These are phyloP conservation scores for Parus major DNA, from an alignment of 2,113 vertebrate genomes.

Conservation along the genomic window DNA sequence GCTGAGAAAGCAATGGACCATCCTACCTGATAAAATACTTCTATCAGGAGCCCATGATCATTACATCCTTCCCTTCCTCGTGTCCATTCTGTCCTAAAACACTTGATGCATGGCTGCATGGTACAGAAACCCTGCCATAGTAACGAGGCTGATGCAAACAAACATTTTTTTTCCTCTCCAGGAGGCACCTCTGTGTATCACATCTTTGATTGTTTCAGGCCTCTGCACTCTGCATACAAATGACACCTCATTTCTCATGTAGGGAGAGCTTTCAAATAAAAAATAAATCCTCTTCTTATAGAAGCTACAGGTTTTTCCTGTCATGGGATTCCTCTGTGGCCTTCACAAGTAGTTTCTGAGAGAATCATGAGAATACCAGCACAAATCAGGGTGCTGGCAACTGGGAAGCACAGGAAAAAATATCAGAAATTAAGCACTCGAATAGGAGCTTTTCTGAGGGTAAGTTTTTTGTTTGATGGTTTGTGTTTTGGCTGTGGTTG, in stretches of 20 bases:
- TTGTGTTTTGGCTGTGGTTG: fast-evolving
- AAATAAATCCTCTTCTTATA: neutral
- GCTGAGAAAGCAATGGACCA: neutral
- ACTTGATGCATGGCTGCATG: fast-evolving
- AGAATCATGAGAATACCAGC: neutral
- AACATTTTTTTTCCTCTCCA: neutral
- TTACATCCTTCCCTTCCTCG: fast-evolving
- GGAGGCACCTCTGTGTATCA: neutral
- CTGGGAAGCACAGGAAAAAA: neutral
- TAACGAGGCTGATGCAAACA: too few species aligned
- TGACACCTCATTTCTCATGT: fast-evolving
- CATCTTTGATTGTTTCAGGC: neutral
- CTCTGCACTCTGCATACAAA: neutral
- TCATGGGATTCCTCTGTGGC: neutral
- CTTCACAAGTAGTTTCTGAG: neutral
- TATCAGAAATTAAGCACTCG: fast-evolving
- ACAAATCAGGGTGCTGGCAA: neutral
- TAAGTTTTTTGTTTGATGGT: neutral
- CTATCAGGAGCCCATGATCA: fast-evolving
- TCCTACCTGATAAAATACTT: neutral
- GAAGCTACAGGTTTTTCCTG: neutral
- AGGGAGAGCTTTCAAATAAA: neutral
- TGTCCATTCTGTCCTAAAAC: neutral
- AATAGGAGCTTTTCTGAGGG: neutral
- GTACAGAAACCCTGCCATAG: neutral